Evolutionary conservation across 2,888 invertebrate species (phyloP), one percentile per base, ranked within the genome.

Genomic region (Watsonalla cultraria): DNA sequence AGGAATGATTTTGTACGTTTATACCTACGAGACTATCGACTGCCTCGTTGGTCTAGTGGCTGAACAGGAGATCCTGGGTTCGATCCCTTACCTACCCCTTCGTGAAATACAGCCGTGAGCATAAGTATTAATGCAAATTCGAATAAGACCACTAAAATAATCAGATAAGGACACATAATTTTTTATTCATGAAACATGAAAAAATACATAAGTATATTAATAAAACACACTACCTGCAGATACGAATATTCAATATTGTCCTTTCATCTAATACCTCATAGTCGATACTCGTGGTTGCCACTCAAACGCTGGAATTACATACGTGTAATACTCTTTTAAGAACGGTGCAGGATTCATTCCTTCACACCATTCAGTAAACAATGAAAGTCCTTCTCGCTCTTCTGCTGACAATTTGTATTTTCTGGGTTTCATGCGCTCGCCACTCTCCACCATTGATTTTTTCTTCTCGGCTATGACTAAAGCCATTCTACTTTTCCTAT

Each of bases 291-390:
- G 69, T 24, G 78, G 64, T 4, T 64, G 45, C 73, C 66, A 76
- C 45, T 80, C 77, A 62, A 87, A 85, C 45, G 80, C 66, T 52
- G 89, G 85, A 65, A 80, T 82, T 11, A 78, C 77, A 65, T 71
- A 84, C 54, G 66, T 65, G 61, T 86, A 76, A 68, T 90, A 87
- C 51, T 84, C 80, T 53, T 70, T 66, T 56, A 90, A 70, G 64
- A 70, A 89, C 5, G 82, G 80, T 9, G 72, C 72, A 45, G 90
- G 90, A 64, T 90, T 74, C 61, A 72, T 73, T 45, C 86, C 88
- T 45, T 88, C 86, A 59, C 90, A 89, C 90, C 90, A 90, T 24
- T 90, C 81, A 5, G 90, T 89, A 64, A 90, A 90, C 14, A 84
- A 52, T 51, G 79, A 14, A 51, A 90, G 69, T 13, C 81, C 85